A percentile compares a stretch with the other conserved stretches of the same genome.
These are phyloP conservation scores for Limonius californicus DNA, from an alignment of 1,140 invertebrate species.

Conservation along the genomic window DNA sequence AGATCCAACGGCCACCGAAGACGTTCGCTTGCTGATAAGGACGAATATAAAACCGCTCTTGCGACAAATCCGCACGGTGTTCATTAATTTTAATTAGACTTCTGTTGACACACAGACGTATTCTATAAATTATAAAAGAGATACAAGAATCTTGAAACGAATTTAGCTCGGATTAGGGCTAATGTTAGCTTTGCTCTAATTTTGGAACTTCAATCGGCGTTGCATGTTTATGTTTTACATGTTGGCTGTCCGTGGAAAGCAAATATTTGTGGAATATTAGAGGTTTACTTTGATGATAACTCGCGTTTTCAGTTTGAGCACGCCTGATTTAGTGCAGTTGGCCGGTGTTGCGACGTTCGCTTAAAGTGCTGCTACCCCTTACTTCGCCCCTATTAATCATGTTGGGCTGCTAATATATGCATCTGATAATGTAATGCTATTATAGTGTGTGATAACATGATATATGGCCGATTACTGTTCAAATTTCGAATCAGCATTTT, in stretches of 20 bases:
- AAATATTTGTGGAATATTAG: slow-evolving; percentile 4
- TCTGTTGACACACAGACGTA: slow-evolving; percentile 4
- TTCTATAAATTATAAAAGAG: slow-evolving; percentile 9
- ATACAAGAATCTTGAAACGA: slow-evolving; percentile 10
- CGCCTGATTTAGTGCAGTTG: not conserved
- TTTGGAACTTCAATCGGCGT: slow-evolving; percentile 7
- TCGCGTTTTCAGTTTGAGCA: not conserved
- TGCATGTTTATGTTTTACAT: slow-evolving; percentile 7
- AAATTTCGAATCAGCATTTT: slow-evolving; percentile 4
- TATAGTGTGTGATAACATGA: slow-evolving; percentile 7
- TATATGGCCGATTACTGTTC: slow-evolving; percentile 7
- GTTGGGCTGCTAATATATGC: slow-evolving; percentile 2
- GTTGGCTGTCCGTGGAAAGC: slow-evolving; percentile 2
- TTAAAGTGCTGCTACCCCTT: slow-evolving; percentile 1
- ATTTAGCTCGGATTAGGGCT: slow-evolving; percentile 8
- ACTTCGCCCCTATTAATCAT: slow-evolving; percentile 8
- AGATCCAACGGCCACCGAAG: too few species aligned
- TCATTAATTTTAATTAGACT: slow-evolving; percentile 11
- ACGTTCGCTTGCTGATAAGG: too few species aligned
- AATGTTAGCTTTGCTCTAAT: slow-evolving; percentile 9
- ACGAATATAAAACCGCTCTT: not conserved
- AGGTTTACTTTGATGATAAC: not conserved
- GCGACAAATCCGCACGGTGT: not conserved
- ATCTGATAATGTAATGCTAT: slow-evolving; percentile 6
- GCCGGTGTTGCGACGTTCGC: not conserved